Evolutionary conservation across 2,888 invertebrate species (phyloP), one percentile per base, ranked within the genome.

Genomic region (Limnephilus rhombicus): DNA sequence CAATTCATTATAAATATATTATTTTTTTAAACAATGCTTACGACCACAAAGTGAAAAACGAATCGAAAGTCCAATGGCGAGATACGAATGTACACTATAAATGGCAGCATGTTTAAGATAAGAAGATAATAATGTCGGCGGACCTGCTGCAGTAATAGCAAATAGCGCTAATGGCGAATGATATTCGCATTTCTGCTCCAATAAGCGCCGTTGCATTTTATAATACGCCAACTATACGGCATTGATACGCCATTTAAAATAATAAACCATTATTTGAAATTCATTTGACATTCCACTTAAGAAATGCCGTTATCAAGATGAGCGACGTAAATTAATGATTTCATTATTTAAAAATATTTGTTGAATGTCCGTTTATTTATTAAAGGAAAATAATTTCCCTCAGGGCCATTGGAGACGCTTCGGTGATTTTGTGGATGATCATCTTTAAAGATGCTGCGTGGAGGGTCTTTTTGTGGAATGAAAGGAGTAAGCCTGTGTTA

Each of bases 111-210:
- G 82, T 45, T 68, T 68, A 68, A 68, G 68, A 68, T 68, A 68
- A 24, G 68, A 68, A 68, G 68, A 68, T 68, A 68, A 90, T 90
- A 89, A 68, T 86, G 83, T 91, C 91, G 29, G 80, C 12, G 82
- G 53, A 49, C 81, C 82, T 68, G 24, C 82, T 83, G n/a, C 53
- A 85, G 53, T 53, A 53, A 53, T 49, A 68, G 68, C 68, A 68
- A 53, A 53, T 87, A 49, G 29, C 80, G 91, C 80, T 41, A 53
- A 68, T 68, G 68, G 68, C 68, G 89, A 85, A 89, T 89, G 24
- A 83, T 89, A 83, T 91, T 89, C 91, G 37, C 68, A 85, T 91
- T 91, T 91, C 91, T 89, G 89, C 91, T 91, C 91, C 53, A 89
- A 89, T 91, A 87, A 86, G n/a, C 53, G 34, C 68, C 34, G n/a